These are phyloP conservation scores for Meteorus colon DNA, from an alignment of 2,888 invertebrate species.

Conservation along the genomic window DNA sequence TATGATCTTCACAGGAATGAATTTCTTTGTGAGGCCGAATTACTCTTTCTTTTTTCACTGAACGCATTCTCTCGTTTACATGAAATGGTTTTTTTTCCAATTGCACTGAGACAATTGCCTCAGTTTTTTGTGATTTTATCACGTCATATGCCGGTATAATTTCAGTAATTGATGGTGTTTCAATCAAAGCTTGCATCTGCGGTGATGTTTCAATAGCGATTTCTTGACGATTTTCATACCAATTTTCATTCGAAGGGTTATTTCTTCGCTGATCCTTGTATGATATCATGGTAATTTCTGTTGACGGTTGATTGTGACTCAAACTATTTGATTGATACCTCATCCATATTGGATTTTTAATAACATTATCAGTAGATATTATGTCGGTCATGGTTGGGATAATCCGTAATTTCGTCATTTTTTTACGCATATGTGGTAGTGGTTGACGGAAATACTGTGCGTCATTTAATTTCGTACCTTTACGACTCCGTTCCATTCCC, in stretches of 20 bases:
- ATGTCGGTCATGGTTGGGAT: slow-evolving; percentile 49
- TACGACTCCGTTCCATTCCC: slow-evolving; percentile 33
- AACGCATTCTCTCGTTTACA: not conserved
- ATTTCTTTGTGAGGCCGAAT: not conserved
- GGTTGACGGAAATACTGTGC: slow-evolving; percentile 56
- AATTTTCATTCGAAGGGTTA: not conserved
- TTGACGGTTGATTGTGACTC: slow-evolving; percentile 53
- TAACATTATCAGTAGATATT: not conserved
- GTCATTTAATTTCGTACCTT: slow-evolving; percentile 60
- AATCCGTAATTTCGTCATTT: slow-evolving; percentile 56
- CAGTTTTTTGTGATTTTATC: not conserved
- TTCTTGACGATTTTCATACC: slow-evolving; percentile 10
- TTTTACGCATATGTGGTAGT: slow-evolving; percentile 55
- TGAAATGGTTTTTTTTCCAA: not conserved
- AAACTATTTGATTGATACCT: slow-evolving; percentile 44
- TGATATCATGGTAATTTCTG: slow-evolving; percentile 52
- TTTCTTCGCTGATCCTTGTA: slow-evolving; percentile 15
- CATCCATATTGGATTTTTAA: not conserved
- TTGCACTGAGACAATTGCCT: slow-evolving; percentile 19
- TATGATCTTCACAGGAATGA: not conserved
- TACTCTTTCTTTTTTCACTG: not conserved
- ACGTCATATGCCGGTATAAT: not conserved
- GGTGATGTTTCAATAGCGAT: slow-evolving; percentile 27
- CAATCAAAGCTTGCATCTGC: slow-evolving; percentile 11
- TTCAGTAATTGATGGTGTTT: slow-evolving; percentile 3